Percentiles rank a stretch among this genome's conserved stretches.
phyloP scores from a whole-genome alignment of 2,888 invertebrate species.

The Tiliacea aurago region DNA sequence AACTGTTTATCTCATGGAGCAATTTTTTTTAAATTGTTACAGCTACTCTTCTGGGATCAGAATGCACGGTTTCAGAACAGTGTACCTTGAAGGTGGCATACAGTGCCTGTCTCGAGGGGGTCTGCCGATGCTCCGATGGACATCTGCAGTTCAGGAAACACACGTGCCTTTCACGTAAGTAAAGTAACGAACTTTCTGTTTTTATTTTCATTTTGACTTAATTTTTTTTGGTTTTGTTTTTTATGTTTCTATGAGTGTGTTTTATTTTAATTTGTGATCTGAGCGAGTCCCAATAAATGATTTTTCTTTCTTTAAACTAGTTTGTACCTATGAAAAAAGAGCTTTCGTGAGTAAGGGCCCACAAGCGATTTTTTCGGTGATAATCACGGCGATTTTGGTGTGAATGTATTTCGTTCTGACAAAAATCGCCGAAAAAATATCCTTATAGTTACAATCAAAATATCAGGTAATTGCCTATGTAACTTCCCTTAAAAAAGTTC shows the following conservation, averaged over 20 bases:
- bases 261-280: too few relatives aligned
- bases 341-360: not conserved
- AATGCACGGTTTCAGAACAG: constrained; percentile 95
- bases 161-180: constrained; percentile 97
- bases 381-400: too few relatives aligned
- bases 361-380: too few relatives aligned
- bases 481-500: not conserved
- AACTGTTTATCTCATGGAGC: not conserved
- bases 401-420: too few relatives aligned
- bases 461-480: not conserved
- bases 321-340: not conserved
- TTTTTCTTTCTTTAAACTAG: too few relatives aligned
- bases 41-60: constrained; percentile 96
- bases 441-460: too few relatives aligned
- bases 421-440: too few relatives aligned
- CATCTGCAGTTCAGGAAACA: constrained; percentile 97
- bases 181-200: too few relatives aligned
- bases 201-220: too few relatives aligned
- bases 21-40: constrained; percentile 78
- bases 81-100: constrained; percentile 97
- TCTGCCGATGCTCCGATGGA: constrained; percentile 95
- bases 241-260: too few relatives aligned
- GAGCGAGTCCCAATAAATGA: too few relatives aligned
- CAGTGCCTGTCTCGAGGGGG: constrained; percentile 95
- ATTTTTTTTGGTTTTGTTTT: too few relatives aligned